Base-by-base conservation (phyloP, 2,797 vertebrate species). In the Gymnoscopelus braueri region DNA sequence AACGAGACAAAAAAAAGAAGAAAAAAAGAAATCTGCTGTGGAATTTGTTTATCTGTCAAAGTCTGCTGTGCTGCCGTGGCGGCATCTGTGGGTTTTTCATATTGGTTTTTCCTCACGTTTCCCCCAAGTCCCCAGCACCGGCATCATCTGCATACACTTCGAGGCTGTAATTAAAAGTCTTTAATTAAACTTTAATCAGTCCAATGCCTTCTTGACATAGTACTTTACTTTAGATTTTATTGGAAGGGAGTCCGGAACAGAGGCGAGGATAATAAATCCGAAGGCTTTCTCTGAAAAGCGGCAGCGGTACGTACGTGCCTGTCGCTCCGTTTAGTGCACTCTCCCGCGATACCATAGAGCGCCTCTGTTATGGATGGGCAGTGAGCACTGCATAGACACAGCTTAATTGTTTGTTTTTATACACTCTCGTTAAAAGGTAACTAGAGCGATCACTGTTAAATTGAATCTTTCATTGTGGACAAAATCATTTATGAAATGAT, bases 381-480 rank as follows among this genome's bases (percentile, higher is more conserved):
- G 74, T 67, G 67, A 39, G 44, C 15, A 65, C 72, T 72, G 64
- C 49, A 60, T 65, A 77, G 77, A 64, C 60, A 58, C 72, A 65
- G 72, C 72, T 72, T 77, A 84, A 88, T 83, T 70, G 75, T 81
- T 85, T 74, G 67, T 87, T 58, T 85, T 78, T 79, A 72, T 70
- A 77, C 72, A 64, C 55, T 62, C 82, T 91, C 75, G 80, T 91
- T 91, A 79, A 86, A 84, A 88, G 84, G 86, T 50, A 89, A 85
- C 69, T 71, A 62, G 81, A 88, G 76, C 19, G 19, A 19, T 19
- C 69, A 3, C 54, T 1, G 73, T 84, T 87, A 67, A 87, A 89
- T 87, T 57, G 44, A 80, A 71, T 74, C 55, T 80, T 79, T 85
- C 60, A 66, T 79, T 75, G 50, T 51, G 58, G 70, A 64, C 62